Evolutionary conservation across 2,888 invertebrate species (phyloP), one percentile per base, ranked within the genome.

Genomic region (Drosophila prolongata): DNA sequence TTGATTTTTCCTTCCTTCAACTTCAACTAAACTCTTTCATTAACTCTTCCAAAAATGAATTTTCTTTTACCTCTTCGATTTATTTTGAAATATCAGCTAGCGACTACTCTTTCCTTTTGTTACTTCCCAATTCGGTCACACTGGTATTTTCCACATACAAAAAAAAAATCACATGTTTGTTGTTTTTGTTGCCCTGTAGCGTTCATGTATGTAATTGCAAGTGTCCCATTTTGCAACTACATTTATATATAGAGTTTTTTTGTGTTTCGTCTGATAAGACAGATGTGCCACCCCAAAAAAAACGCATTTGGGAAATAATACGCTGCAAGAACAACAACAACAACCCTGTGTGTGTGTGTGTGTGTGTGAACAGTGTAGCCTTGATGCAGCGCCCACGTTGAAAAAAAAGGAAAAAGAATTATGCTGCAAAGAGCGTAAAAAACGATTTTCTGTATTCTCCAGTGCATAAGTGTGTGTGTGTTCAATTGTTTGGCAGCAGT

Each of bases 131-230:
- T 40, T 30, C 49, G 89, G 81, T 38, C 81, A 81, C 89, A 81
- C 81, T 80, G 62, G 55, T 19, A 27, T 38, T 56, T 37, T 35
- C 24, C 30, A 55, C 46, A 44, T 55, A 54, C 58, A 53, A 38
- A 70, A 53, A 38, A 38, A 70, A 71, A 85, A 85, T 89, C 89
- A 89, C 85, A 88, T 89, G 80, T 87, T 68, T 84, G 56, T 65
- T 72, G 58, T 65, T 66, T 47, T 72, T 52, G 46, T 37, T 55
- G 42, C 57, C n/a, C 59, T 14, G 46, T 44, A 16, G 61, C 43
- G 19, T 49, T 37, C 43, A 52, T 50, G 42, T 76, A 67, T 54
- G 42, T 62, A 43, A 70, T 71, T 66, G 71, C 58, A 70, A 70
- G 71, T 64, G 66, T 70, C 71, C 58, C 42, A 62, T 59, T 59